Base-by-base conservation (phyloP, 2,888 invertebrate genomes). In the Ophioninae sp. region DNA sequence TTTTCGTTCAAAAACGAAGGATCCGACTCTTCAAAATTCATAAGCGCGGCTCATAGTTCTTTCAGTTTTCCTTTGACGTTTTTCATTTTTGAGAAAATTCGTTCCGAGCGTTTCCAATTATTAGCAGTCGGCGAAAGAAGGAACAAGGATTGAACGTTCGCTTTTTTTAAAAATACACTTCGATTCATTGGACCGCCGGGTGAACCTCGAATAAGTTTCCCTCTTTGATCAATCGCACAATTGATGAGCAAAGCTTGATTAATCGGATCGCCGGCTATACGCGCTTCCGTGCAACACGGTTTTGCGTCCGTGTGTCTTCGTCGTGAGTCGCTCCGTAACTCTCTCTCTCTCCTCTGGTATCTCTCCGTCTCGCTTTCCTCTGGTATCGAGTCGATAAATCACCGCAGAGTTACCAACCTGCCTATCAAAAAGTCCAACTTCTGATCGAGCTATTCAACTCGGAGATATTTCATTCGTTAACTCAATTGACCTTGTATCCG, bases 381-480 rank as follows among this genome's bases (percentile, higher is more conserved):
- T 79, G 85, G 85, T 84, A 81, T 83, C 70, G 64, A 59, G 73
- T 41, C 78, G 41, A 82, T 82, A 82, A 82, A 82, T 82, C 62
- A 62, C 20, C 39, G 6, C 44, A 73, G 84, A 82, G 81, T 82
- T 81, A 84, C 77, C 86, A 81, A 70, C 83, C 75, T 83, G 82
- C 82, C 83, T 86, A 85, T 85, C 86, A 84, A 86, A 85, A 80
- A 79, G 80, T 80, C 50, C 78, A 86, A 83, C 83, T 87, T 87
- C 83, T 83, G 85, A 77, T 77, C 62, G 13, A 20, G 21, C 68
- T 64, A 77, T 77, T 64, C 39, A 50, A 64, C 21, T 83, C 77
- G 86, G 85, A 87, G 85, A 85, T 79, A 79, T 79, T 79, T 75
- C 81, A 81, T 86, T 85, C 84, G 86, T 87, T 86, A 84, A 87